A percentile compares a stretch with the other conserved stretches of the same genome.
phyloP scores from a whole-genome alignment of 2,888 invertebrate genomes.

The Melanchra persicariae region DNA sequence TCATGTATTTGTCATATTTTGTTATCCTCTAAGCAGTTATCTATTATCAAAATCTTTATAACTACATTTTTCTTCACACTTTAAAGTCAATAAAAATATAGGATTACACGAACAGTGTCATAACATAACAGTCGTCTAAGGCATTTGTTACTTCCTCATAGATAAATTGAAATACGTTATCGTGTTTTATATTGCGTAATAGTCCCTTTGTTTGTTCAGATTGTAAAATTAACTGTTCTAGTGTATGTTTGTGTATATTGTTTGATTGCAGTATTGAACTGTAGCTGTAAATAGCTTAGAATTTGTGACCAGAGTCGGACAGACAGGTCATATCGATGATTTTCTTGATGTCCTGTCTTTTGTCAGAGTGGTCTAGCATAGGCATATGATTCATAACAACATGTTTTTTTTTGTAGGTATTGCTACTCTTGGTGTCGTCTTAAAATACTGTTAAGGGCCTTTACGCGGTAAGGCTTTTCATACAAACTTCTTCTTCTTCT shows the following conservation, averaged over 20 bases:
- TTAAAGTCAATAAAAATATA: slow-evolving; percentile 7
- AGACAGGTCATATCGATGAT: too few species aligned
- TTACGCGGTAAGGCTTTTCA: too few species aligned
- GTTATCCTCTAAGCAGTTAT: too few species aligned
- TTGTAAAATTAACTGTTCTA: slow-evolving; percentile 4
- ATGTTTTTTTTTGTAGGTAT: too few species aligned
- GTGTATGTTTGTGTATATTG: not conserved
- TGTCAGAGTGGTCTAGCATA: too few species aligned
- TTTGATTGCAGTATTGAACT: not conserved
- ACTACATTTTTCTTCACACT: slow-evolving; percentile 5
- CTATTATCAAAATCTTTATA: not conserved
- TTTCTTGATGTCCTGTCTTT: too few species aligned
- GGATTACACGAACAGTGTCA: slow-evolving; percentile 26
- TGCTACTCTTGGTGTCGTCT: too few species aligned
- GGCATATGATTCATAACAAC: too few species aligned
- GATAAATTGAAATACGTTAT: slow-evolving; percentile 50
- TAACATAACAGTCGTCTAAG: slow-evolving; percentile 33
- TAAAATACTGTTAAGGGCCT: too few species aligned
- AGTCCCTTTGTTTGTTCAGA: slow-evolving; percentile 40
- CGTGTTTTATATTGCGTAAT: slow-evolving; percentile 39
- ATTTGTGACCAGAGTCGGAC: too few species aligned
- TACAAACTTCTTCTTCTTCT: too few species aligned
- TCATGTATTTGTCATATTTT: too few species aligned
- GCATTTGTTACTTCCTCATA: slow-evolving; percentile 39
- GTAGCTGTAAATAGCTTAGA: not conserved